Percentiles rank a stretch among this genome's conserved stretches.
Evolutionary conservation across 2,888 invertebrate species (phyloP).

Genomic region (Apantesis nais): DNA sequence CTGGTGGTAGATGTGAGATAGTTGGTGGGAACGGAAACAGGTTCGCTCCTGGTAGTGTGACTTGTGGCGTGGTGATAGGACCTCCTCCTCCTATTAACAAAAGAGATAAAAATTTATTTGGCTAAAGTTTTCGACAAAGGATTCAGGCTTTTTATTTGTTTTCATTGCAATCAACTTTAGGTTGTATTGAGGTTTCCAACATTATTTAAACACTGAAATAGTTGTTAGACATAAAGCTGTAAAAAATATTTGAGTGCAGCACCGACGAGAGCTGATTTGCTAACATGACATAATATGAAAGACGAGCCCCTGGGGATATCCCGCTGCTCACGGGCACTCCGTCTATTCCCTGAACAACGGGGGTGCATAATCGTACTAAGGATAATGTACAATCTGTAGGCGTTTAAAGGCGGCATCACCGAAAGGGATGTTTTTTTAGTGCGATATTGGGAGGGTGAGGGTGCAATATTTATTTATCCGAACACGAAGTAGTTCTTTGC

Average conservation of each 20-base stretch:
- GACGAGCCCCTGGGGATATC: slow-evolving; percentile 76
- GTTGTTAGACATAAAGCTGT: slow-evolving; percentile 12
- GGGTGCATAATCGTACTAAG: slow-evolving; percentile 86
- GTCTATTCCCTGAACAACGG: slow-evolving; percentile 82
- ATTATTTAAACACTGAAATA: slow-evolving; percentile 1
- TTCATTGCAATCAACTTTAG: neutral
- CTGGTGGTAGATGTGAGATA: slow-evolving; percentile 75
- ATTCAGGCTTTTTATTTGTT: neutral
- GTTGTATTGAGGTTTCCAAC: neutral
- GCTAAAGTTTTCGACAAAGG: neutral
- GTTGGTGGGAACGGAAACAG: slow-evolving; percentile 79
- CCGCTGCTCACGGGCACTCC: slow-evolving; percentile 77
- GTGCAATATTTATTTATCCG: slow-evolving; percentile 85
- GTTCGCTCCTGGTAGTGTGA: slow-evolving; percentile 74
- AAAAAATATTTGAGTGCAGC: slow-evolving; percentile 45
- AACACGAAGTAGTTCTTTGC: slow-evolving; percentile 78
- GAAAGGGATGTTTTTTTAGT: slow-evolving; percentile 86
- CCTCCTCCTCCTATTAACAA: slow-evolving; percentile 79
- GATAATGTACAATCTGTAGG: slow-evolving; percentile 87
- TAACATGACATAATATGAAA: slow-evolving; percentile 83
- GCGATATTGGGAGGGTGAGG: slow-evolving; percentile 83
- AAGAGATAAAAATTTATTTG: slow-evolving; percentile 43
- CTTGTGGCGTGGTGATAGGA: slow-evolving; percentile 70
- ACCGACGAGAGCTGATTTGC: slow-evolving; percentile 62
- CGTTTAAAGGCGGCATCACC: slow-evolving; percentile 85